Base-by-base conservation (phyloP, 2,888 invertebrate species). In the Apoda limacodes region DNA sequence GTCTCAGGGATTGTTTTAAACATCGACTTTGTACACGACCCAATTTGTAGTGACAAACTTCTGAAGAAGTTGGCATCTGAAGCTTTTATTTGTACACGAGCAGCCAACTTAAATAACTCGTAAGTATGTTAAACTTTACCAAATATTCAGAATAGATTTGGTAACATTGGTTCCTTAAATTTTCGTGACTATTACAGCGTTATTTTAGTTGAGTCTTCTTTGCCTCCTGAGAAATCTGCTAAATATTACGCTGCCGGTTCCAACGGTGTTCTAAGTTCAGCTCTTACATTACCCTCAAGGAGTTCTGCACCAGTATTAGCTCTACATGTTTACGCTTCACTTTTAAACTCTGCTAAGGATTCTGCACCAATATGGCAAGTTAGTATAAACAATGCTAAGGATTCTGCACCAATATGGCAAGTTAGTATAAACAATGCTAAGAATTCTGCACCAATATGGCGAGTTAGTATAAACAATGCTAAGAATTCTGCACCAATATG, bases 181-280 rank as follows among this genome's bases (percentile, higher is more conserved):
- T n/a, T n/a, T n/a, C n/a, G n/a, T n/a, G n/a, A n/a, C n/a, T n/a
- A n/a, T n/a, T n/a, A 9, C 51, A 76, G 76, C 7, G 61, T 55
- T 3, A 61, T 74, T 32, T 40, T 80, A 21, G 69, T 64, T 6
- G 71, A 74, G 26, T 55, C 70, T 1, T 49, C 55, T 5, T 34
- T 71, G 4, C 41, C 28, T 5, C 45, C 61, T 9, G 56, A 55
- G 15, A 34, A 45, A 7, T 55, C 72, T 5, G 53, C 60, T 2
- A 50, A 40, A 13, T 75, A 70, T 46, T 74, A 72, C 37, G 56
- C 52, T 1, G 60, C 67, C 6, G 72, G 72, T 4, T 70, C 70
- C 30, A 65, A 60, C 43, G 63, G 62, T 27, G 52, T 78, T 4
- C 40, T 78, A 24, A 75, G 66, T 44, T 39, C 48, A 20, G 66